Percentiles rank a stretch among this genome's conserved stretches.
Conservation (phyloP, 1,140 invertebrate genomes). For the Homalodisca vitripennis region DNA sequence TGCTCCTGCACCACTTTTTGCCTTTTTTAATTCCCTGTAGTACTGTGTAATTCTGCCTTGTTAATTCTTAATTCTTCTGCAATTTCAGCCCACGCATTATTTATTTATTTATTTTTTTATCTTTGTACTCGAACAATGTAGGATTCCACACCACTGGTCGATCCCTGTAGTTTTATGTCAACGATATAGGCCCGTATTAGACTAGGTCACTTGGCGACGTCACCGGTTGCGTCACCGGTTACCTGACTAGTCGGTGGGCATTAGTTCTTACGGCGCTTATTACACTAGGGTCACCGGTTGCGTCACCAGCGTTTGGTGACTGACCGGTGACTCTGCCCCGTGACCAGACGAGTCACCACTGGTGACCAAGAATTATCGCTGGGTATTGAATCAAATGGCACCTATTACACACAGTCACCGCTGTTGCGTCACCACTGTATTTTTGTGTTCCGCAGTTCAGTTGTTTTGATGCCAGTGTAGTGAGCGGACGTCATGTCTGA, state of each 20-base stretch:
- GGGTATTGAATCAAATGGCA: conserved; percentile 25
- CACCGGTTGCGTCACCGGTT: conserved; percentile 18
- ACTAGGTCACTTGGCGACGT: conserved; percentile 7
- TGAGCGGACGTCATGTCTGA: conserved; percentile 13
- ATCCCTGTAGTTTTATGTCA: too few relatives aligned
- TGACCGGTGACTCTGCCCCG: conserved; percentile 19
- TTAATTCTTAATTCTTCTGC: too few relatives aligned
- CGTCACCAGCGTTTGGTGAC: conserved; percentile 20
- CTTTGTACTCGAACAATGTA: too few relatives aligned
- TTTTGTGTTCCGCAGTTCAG: conserved; percentile 7
- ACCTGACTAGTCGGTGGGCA: conserved; percentile 3
- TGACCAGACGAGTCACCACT: background rate
- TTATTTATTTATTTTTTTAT: too few relatives aligned
- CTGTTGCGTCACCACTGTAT: conserved; percentile 15
- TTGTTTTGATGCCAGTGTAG: conserved; percentile 11
- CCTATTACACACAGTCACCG: conserved; percentile 15
- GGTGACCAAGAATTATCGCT: conserved; percentile 10
- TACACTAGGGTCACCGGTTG: conserved; percentile 14
- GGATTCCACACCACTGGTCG: too few relatives aligned
- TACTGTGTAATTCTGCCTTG: too few relatives aligned
- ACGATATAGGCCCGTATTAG: background rate
- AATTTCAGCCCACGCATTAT: too few relatives aligned
- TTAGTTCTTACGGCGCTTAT: conserved; percentile 6
- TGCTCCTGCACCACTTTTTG: too few relatives aligned
- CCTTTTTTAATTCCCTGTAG: too few relatives aligned